Percentiles rank a stretch among this genome's conserved stretches.
These are phyloP conservation scores for Thunnus thynnus DNA, from an alignment of 2,113 vertebrate genomes.

Conservation along the genomic window DNA sequence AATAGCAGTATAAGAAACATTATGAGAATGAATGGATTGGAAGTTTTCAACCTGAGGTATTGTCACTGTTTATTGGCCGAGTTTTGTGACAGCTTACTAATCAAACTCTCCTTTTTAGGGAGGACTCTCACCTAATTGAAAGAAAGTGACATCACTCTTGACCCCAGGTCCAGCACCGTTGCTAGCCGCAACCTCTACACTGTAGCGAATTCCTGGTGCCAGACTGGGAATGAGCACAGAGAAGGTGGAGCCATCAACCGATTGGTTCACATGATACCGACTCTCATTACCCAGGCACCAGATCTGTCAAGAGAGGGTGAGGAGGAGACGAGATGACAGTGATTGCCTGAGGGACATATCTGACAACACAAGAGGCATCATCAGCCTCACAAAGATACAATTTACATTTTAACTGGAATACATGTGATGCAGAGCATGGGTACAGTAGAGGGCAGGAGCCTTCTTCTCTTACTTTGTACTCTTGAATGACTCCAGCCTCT, in stretches of 20 bases:
- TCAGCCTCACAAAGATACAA: constrained; percentile 36
- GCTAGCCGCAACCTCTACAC: constrained; percentile 93
- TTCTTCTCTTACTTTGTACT: constrained; percentile 91
- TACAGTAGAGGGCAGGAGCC: background rate
- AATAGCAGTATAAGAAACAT: background rate
- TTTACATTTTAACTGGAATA: constrained; percentile 42
- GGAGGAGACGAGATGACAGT: constrained; percentile 47
- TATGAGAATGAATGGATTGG: too few relatives aligned
- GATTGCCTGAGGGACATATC: constrained; percentile 48
- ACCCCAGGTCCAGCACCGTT: constrained; percentile 91
- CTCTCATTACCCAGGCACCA: constrained; percentile 97
- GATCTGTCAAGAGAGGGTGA: constrained; percentile 82
- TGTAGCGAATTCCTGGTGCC: constrained; percentile 91
- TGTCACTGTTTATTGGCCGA: background rate
- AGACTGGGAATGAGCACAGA: constrained; percentile 91
- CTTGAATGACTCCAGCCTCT: constrained; percentile 93
- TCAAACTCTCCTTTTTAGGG: background rate
- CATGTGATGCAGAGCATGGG: constrained; percentile 21
- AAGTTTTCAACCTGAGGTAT: background rate
- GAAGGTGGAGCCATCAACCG: constrained; percentile 90
- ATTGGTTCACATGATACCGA: constrained; percentile 94
- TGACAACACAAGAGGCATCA: constrained; percentile 25
- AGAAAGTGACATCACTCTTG: constrained; percentile 92
- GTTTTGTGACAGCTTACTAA: background rate
- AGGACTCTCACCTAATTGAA: constrained; percentile 89